phyloP scores from a whole-genome alignment of 2,797 vertebrate genomes.

The Takifugu ocellatus region DNA sequence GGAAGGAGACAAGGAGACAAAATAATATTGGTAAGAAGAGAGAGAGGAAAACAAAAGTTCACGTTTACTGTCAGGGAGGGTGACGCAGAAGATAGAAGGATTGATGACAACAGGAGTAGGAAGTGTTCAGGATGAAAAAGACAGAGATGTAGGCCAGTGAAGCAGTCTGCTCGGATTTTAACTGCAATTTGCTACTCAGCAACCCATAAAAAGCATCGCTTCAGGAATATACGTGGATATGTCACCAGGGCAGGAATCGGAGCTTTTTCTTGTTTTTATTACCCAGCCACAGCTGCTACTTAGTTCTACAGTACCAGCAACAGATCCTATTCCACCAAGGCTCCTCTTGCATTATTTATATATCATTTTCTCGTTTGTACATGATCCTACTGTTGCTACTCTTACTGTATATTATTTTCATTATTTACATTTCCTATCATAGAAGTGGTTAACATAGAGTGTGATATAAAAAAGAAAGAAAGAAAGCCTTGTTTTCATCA shows the following conservation, averaged over 20 bases:
- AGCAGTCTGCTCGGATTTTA: conserved; percentile 30
- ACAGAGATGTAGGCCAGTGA: conserved; percentile 15
- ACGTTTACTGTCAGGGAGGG: conserved; percentile 1
- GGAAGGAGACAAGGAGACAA: conserved; percentile 13
- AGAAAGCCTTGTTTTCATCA: too few relatives aligned
- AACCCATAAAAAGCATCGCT: conserved; percentile 36
- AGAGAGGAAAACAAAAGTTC: conserved; percentile 13
- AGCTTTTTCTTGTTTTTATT: conserved; percentile 16
- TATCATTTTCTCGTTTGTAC: conserved; percentile 1
- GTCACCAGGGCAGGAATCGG: conserved; percentile 18
- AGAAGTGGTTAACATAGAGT: neutral
- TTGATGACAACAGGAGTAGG: conserved; percentile 4
- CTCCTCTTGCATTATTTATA: neutral
- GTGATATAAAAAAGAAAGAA: too few relatives aligned
- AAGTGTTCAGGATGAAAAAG: conserved; percentile 5
- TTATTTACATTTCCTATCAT: neutral
- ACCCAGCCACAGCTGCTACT: conserved; percentile 25
- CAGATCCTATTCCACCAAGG: conserved; percentile 6
- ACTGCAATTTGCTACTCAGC: conserved; percentile 51
- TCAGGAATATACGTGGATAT: conserved; percentile 27
- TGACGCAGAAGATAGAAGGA: conserved; percentile 2
- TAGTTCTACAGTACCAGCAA: conserved; percentile 17
- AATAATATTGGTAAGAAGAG: neutral
- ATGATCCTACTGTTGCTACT: neutral
- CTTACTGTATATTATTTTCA: neutral